These are phyloP conservation scores for Tylochromis polylepis DNA, from an alignment of 2,113 vertebrate genomes.

Conservation along the genomic window DNA sequence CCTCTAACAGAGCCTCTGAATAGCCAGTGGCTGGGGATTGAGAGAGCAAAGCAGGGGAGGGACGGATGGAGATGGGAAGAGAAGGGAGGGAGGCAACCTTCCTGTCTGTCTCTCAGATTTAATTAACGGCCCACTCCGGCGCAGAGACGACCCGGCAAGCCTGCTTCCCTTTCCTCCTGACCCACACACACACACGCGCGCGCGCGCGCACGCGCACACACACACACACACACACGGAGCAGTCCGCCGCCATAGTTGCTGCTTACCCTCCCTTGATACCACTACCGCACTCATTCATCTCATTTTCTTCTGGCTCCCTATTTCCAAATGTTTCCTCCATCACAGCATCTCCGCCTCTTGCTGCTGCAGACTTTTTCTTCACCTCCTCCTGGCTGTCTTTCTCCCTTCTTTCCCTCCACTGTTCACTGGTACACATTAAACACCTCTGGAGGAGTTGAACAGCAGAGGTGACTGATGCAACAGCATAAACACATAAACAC, in stretches of 20 bases:
- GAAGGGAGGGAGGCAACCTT: conserved; percentile 69
- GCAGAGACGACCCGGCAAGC: conserved; percentile 64
- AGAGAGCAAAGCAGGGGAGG: conserved; percentile 38
- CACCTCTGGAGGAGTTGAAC: conserved; percentile 10
- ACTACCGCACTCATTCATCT: conserved; percentile 64
- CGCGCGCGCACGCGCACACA: conserved; percentile 23
- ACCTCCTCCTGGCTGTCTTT: not conserved
- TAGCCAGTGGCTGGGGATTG: conserved; percentile 55
- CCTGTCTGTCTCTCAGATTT: conserved; percentile 81
- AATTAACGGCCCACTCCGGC: conserved; percentile 77
- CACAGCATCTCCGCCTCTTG: not conserved
- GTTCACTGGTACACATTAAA: conserved; percentile 30
- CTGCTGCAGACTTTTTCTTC: not conserved
- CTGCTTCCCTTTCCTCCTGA: conserved; percentile 69
- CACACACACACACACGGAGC: conserved; percentile 12
- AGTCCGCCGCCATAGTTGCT: conserved; percentile 51
- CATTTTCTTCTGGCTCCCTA: conserved; percentile 38
- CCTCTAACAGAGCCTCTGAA: conserved; percentile 54
- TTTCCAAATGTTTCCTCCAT: conserved; percentile 59
- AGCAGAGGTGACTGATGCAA: not conserved
- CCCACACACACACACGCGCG: conserved; percentile 26
- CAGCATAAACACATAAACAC: not conserved
- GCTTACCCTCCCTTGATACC: conserved; percentile 68
- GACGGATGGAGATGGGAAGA: conserved; percentile 38
- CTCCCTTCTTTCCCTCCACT: conserved; percentile 1